Base-by-base conservation (phyloP, 2,113 vertebrate genomes). In the Zosterops borbonicus region DNA sequence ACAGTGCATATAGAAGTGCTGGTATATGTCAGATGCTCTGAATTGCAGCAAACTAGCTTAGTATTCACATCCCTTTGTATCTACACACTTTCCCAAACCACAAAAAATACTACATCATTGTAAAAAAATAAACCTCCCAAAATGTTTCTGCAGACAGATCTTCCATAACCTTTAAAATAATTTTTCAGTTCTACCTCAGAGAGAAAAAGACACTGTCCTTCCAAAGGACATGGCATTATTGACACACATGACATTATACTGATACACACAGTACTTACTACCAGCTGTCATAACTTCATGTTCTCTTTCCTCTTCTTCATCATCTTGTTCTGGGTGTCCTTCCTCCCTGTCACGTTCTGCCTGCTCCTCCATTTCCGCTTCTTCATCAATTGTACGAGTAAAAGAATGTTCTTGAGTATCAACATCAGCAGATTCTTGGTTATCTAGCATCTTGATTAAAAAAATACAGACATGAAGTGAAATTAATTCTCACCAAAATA, bases 251-350 rank as follows among this genome's bases (percentile, higher is more conserved):
- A 89, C 5, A 28, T 52, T 16, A 28, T 52, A 52, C 28, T 17
- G 50, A 28, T 17, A 53, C 52, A 53, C 28, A 53, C 5, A 46
- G 37, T 77, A 99, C 99, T 99, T 96, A 99, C 99, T 99, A 96
- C 99, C 99, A 62, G 99, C 99, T 6, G 99, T 99, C 98, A 99
- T 99, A 35, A 99, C 98, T 98, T 99, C 99, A n/a, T 99, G 99
- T 8, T 99, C 99, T 62, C 98, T 96, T 83, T 99, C 99, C 35
- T 99, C 99, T 75, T 99, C 99, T 49, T 99, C 99, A 2, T 99
- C 99, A 33, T 99, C 99, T 33, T 99, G 99, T 41, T 99, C 99
- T 28, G 98, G 98, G 41, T 99, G 99, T 4, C 98, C 98, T 49
- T 99, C 99, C 56, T 99, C 99, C 65, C 98, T 90, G 73, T 99